Conservation (phyloP, 2,888 invertebrate genomes). For the Drosophila paramelanica region DNA sequence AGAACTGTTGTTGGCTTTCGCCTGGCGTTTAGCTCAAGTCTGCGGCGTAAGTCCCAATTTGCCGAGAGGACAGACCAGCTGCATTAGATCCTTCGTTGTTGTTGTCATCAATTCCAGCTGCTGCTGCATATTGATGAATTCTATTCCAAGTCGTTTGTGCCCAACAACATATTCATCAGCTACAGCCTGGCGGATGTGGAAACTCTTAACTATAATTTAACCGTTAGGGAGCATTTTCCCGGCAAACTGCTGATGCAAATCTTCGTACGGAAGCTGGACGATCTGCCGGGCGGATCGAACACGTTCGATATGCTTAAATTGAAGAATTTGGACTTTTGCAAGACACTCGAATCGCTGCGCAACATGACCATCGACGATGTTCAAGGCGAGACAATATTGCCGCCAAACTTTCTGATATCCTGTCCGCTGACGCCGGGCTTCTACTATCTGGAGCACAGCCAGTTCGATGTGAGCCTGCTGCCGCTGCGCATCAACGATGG, state of each 20-base stretch:
- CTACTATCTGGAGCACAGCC: constrained; percentile 59
- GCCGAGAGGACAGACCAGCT: no score
- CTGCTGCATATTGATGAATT: constrained; percentile 62
- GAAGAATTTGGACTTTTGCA: constrained; percentile 75
- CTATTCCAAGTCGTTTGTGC: constrained; percentile 76
- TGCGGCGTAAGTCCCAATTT: constrained; percentile 46
- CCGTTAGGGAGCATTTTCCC: constrained; percentile 64
- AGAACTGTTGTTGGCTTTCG: constrained; percentile 14
- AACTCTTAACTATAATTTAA: constrained; percentile 66
- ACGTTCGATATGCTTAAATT: constrained; percentile 55
- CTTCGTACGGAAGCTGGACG: constrained; percentile 62
- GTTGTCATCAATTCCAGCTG: constrained; percentile 24
- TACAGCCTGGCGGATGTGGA: constrained; percentile 45
- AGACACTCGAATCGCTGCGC: constrained; percentile 64
- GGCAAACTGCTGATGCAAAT: constrained; percentile 74
- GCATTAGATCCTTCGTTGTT: no score
- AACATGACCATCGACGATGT: constrained; percentile 58
- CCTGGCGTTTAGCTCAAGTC: constrained; percentile 11
- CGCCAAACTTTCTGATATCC: constrained; percentile 69
- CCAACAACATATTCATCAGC: constrained; percentile 60
- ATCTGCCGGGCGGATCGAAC: constrained; percentile 39
- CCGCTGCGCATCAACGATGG: constrained; percentile 60
- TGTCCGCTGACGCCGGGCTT: constrained; percentile 77
- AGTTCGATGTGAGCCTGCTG: constrained; percentile 35
- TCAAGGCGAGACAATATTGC: constrained; percentile 42